Percentiles rank a stretch among this genome's conserved stretches.
phyloP scores from a whole-genome alignment of 2,797 vertebrate genomes.

The Enteromius treurensis region DNA sequence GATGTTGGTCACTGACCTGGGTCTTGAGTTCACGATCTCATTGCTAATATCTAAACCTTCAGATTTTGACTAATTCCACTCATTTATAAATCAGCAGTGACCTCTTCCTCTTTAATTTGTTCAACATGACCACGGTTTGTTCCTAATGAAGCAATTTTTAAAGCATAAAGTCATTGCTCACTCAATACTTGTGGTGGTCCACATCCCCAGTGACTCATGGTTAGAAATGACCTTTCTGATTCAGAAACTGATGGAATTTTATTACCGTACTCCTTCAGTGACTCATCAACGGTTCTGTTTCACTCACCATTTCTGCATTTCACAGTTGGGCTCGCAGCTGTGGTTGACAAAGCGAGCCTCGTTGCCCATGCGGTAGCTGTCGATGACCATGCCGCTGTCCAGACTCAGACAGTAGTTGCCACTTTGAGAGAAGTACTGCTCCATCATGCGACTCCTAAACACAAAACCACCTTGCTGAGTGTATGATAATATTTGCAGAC shows the following conservation, averaged over 20 bases:
- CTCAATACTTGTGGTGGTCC: slow-evolving; percentile 16
- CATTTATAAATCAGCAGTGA: slow-evolving; percentile 10
- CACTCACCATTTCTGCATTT: slow-evolving; percentile 99
- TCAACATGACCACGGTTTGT: not conserved
- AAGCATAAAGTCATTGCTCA: slow-evolving; percentile 25
- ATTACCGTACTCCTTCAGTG: slow-evolving; percentile 2
- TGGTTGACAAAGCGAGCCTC: slow-evolving; percentile 99
- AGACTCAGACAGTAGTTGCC: slow-evolving; percentile 98
- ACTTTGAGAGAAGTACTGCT: slow-evolving; percentile 97
- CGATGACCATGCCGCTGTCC: slow-evolving; percentile 99
- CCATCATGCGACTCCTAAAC: slow-evolving; percentile 95
- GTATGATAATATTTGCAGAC: not conserved
- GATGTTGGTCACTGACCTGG: slow-evolving; percentile 47
- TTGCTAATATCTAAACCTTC: slow-evolving; percentile 17
- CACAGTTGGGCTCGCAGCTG: slow-evolving; percentile 98
- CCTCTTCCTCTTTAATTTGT: not conserved
- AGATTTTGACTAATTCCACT: slow-evolving; percentile 28
- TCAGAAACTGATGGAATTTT: slow-evolving; percentile 24
- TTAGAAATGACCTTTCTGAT: slow-evolving; percentile 26
- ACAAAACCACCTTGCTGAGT: not conserved
- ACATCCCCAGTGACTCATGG: slow-evolving; percentile 11
- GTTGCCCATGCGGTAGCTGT: slow-evolving; percentile 99
- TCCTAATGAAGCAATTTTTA: not conserved
- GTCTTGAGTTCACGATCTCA: slow-evolving; percentile 12
- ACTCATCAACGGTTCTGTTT: slow-evolving; percentile 18